Percentiles rank a stretch among this genome's conserved stretches.
phyloP scores from a whole-genome alignment of 2,888 invertebrate species.

The Antheraea assamensis region DNA sequence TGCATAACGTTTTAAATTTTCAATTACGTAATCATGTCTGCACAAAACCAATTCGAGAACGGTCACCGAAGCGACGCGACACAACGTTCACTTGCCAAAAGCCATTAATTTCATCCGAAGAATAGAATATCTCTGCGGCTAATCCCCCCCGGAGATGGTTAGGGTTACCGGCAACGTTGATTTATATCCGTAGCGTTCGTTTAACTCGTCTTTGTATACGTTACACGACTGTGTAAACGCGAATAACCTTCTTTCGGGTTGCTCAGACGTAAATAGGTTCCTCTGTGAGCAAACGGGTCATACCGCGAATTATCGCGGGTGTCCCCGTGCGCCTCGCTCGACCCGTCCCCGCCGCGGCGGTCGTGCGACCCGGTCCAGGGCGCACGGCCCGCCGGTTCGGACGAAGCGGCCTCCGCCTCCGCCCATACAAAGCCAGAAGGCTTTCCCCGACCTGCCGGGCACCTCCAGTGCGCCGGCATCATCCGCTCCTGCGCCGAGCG shows the following conservation, averaged over 20 bases:
- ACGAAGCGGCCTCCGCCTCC: too few relatives aligned
- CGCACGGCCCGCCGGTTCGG: too few relatives aligned
- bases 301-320: too few relatives aligned
- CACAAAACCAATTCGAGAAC: constrained; percentile 67
- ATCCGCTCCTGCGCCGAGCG: too few relatives aligned
- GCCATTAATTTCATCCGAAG: constrained; percentile 78
- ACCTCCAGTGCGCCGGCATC: too few relatives aligned
- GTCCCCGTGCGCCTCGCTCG: too few relatives aligned
- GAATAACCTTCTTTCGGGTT: constrained; percentile 73
- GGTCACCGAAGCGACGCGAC: constrained; percentile 50
- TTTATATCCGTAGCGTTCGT: constrained; percentile 74
- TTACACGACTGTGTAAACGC: constrained; percentile 65
- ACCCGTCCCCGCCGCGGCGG: too few relatives aligned
- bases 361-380: too few relatives aligned
- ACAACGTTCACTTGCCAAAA: constrained; percentile 76
- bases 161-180: constrained; percentile 78
- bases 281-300: too few relatives aligned
- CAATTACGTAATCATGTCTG: constrained; percentile 68
- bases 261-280: constrained; percentile 63
- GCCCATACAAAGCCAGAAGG: too few relatives aligned
- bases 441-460: too few relatives aligned
- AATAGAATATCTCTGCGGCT: constrained; percentile 78
- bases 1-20: constrained; percentile 63
- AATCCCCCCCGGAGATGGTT: constrained; percentile 75
- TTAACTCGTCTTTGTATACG: constrained; percentile 72